Evolutionary conservation across 2,113 vertebrate species (phyloP).

Genomic region (Acanthochromis polyacanthus): DNA sequence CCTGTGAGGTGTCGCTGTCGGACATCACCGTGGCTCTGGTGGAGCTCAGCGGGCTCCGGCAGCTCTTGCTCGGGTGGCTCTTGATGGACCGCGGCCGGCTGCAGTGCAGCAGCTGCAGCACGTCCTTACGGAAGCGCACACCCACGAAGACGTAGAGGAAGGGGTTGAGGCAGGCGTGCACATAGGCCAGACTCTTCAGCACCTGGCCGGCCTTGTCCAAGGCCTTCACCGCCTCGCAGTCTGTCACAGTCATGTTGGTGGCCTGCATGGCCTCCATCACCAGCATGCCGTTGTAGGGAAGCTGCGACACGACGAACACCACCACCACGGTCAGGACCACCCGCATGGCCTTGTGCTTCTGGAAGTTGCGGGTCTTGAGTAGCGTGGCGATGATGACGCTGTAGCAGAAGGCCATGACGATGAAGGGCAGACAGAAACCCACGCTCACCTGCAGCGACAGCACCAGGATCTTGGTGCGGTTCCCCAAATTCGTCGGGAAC

Average conservation of each 20-base stretch:
- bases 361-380: slow-evolving; percentile 85
- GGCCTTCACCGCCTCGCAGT: slow-evolving; percentile 72
- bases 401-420: slow-evolving; percentile 90
- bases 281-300: slow-evolving; percentile 89
- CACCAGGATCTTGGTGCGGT: slow-evolving; percentile 76
- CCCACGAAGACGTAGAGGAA: slow-evolving; percentile 92
- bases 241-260: slow-evolving; percentile 46
- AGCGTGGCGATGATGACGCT: slow-evolving; percentile 86
- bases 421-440: slow-evolving; percentile 89
- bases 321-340: slow-evolving; percentile 87
- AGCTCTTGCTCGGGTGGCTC: slow-evolving; percentile 15
- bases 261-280: slow-evolving; percentile 82
- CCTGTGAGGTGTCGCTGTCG: slow-evolving; percentile 82
- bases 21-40: slow-evolving; percentile 66
- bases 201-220: slow-evolving; percentile 84
- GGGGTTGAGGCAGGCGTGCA: slow-evolving; percentile 92
- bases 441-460: slow-evolving; percentile 86
- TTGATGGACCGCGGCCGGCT: slow-evolving; percentile 9
- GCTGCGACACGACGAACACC: slow-evolving; percentile 88
- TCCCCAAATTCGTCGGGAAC: slow-evolving; percentile 65
- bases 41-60: slow-evolving; percentile 44
- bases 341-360: slow-evolving; percentile 90
- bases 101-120: slow-evolving; percentile 75
- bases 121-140: slow-evolving; percentile 84
- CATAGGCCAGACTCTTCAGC: slow-evolving; percentile 88